These are phyloP conservation scores for Channa argus DNA, from an alignment of 2,113 vertebrate species.

Conservation along the genomic window DNA sequence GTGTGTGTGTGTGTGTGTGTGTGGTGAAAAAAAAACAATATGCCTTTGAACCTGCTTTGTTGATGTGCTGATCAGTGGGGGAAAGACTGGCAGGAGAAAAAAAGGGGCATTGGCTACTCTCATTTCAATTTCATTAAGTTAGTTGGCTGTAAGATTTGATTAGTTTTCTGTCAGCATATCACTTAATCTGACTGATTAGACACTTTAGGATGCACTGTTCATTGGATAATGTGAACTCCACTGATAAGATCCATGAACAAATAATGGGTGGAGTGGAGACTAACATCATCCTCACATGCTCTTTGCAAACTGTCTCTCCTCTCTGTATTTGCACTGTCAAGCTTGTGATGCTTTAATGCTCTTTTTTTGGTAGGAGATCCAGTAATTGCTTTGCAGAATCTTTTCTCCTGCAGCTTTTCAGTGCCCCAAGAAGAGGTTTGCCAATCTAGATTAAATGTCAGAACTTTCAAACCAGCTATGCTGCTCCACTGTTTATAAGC, in stretches of 20 bases:
- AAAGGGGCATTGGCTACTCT: not conserved
- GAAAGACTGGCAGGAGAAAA: not conserved
- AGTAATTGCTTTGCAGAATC: slow-evolving; percentile 40
- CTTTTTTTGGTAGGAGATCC: slow-evolving; percentile 26
- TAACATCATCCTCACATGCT: not conserved
- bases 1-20: not conserved
- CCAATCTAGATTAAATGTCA: slow-evolving; percentile 17
- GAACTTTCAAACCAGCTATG: slow-evolving; percentile 11
- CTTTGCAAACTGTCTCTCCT: slow-evolving; percentile 22
- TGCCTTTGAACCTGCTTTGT: slow-evolving; percentile 34
- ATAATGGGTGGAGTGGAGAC: slow-evolving; percentile 1
- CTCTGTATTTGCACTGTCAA: slow-evolving; percentile 25
- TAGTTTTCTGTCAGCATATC: slow-evolving; percentile 1
- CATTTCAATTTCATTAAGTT: not conserved
- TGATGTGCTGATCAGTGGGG: slow-evolving; percentile 32
- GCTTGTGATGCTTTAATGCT: slow-evolving; percentile 48
- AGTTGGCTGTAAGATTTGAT: slow-evolving; percentile 1
- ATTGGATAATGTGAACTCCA: slow-evolving; percentile 4
- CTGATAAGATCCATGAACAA: slow-evolving; percentile 6
- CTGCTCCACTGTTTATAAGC: slow-evolving; percentile 6
- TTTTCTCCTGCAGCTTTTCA: not conserved
- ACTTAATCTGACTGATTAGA: slow-evolving; percentile 1
- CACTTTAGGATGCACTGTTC: not conserved
- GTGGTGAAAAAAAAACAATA: not conserved
- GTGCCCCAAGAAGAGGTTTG: slow-evolving; percentile 6